Evolutionary conservation across 2,888 invertebrate species (phyloP).

Genomic region (Ochropleura leucogaster): DNA sequence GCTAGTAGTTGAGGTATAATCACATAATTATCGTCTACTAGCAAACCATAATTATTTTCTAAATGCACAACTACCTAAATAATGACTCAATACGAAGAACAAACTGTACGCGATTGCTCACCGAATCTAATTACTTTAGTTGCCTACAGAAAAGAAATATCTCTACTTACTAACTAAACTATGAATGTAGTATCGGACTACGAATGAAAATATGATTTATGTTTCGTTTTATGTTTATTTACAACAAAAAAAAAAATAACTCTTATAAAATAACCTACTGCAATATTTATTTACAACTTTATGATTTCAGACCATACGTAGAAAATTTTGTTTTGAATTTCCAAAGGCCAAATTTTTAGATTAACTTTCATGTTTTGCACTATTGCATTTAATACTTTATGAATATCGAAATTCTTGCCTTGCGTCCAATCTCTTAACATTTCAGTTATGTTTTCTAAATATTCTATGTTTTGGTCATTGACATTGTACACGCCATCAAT

Average conservation of each 20-base stretch:
- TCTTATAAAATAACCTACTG: slow-evolving; percentile 27
- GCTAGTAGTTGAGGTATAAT: background rate
- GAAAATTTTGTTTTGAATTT: slow-evolving; percentile 69
- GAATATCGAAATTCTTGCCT: slow-evolving; percentile 57
- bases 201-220: slow-evolving; percentile 9
- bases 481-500: slow-evolving; percentile 73
- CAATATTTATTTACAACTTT: slow-evolving; percentile 48
- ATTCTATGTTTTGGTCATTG: slow-evolving; percentile 65
- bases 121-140: background rate
- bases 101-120: background rate
- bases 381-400: slow-evolving; percentile 65
- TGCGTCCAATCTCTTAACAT: slow-evolving; percentile 62
- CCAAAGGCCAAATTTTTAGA: slow-evolving; percentile 72
- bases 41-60: background rate
- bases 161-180: background rate
- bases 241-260: slow-evolving; percentile 29
- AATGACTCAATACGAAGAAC: background rate
- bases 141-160: background rate
- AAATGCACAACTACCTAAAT: background rate
- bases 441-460: slow-evolving; percentile 68
- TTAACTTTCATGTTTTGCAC: slow-evolving; percentile 73
- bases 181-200: background rate
- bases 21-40: background rate
- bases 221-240: slow-evolving; percentile 22
- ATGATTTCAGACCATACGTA: slow-evolving; percentile 71